phyloP scores from a whole-genome alignment of 2,113 vertebrate species.

The Odocoileus hemionus region DNA sequence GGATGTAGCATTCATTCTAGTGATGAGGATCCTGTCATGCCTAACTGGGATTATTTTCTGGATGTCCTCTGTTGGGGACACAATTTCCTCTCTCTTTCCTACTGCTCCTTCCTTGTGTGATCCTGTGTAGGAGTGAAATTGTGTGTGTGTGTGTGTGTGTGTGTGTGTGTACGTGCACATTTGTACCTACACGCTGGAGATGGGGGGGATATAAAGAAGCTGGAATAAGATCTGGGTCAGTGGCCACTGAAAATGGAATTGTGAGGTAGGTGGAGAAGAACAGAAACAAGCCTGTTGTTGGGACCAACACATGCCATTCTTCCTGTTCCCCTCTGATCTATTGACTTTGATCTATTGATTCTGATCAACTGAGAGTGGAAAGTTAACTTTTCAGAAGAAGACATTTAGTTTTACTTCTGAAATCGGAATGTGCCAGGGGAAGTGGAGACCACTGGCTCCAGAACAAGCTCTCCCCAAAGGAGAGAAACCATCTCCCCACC shows the following conservation, averaged over 20 bases:
- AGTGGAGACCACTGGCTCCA: not conserved
- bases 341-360: not conserved
- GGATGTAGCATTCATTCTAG: not conserved
- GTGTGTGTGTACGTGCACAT: fast-evolving
- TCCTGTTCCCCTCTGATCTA: not conserved
- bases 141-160: too few species aligned
- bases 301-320: not conserved
- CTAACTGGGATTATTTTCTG: not conserved
- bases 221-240: not conserved
- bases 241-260: not conserved
- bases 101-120: not conserved
- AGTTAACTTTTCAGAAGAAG: slow-evolving; percentile 12
- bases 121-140: not conserved
- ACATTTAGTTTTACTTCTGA: slow-evolving; percentile 29
- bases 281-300: not conserved
- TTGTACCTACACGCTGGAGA: not conserved
- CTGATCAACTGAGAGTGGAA: not conserved
- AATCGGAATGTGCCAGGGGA: not conserved
- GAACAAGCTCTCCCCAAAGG: not conserved
- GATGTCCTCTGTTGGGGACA: not conserved
- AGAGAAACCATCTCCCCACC: not conserved
- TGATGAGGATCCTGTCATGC: not conserved
- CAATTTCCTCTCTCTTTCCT: not conserved
- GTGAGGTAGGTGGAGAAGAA: not conserved
- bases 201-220: not conserved